These are phyloP conservation scores for Euphydryas editha DNA, from an alignment of 2,888 invertebrate genomes.

Conservation along the genomic window DNA sequence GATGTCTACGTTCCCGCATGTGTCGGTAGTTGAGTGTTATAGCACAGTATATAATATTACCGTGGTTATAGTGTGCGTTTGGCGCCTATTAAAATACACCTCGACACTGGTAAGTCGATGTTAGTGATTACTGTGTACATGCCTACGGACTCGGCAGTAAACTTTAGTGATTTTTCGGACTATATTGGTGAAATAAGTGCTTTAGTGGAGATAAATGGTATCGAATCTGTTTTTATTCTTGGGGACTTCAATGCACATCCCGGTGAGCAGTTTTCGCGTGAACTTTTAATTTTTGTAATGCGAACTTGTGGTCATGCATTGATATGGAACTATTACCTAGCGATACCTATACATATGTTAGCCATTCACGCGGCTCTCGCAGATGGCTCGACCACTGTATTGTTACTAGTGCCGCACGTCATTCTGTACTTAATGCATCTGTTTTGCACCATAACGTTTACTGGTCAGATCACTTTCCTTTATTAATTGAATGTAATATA, in stretches of 20 bases:
- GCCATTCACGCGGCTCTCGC: conserved; percentile 24
- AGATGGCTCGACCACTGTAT: conserved; percentile 39
- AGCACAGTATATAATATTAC: too few species aligned
- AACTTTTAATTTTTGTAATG: conserved; percentile 18
- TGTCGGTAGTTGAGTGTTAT: too few species aligned
- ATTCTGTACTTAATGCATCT: conserved; percentile 8
- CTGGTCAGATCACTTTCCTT: conserved; percentile 38
- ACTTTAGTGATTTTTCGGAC: conserved; percentile 18
- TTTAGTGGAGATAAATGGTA: conserved; percentile 10
- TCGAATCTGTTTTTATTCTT: neutral
- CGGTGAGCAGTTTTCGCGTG: conserved; percentile 12
- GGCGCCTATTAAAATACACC: too few species aligned
- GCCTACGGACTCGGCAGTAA: too few species aligned
- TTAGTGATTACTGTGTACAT: too few species aligned
- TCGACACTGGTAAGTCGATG: too few species aligned
- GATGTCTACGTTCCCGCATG: too few species aligned
- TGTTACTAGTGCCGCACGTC: conserved; percentile 22
- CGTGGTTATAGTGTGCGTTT: too few species aligned
- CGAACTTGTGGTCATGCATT: neutral
- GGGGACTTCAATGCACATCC: conserved; percentile 28
- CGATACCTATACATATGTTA: conserved; percentile 15
- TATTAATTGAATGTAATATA: conserved; percentile 11
- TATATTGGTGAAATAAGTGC: conserved; percentile 20
- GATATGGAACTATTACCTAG: neutral
- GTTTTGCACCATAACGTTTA: conserved; percentile 27